A percentile compares a stretch with the other conserved stretches of the same genome.
Evolutionary conservation across 2,113 vertebrate species (phyloP).

Genomic region (Jaculus jaculus): DNA sequence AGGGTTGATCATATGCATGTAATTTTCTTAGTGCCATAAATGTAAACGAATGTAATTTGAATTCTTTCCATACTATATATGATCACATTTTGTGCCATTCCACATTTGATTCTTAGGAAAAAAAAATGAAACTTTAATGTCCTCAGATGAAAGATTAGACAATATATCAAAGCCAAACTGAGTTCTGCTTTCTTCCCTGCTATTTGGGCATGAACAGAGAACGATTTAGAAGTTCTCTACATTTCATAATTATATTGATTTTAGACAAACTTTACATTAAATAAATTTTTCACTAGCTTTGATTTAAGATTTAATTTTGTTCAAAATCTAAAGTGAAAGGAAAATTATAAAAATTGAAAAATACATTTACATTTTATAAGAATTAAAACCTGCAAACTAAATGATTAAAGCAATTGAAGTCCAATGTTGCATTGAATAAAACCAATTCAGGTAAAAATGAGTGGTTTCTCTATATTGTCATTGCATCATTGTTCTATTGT

Average conservation of each 20-base stretch:
- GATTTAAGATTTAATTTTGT: conserved; percentile 66
- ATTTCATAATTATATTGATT: conserved; percentile 75
- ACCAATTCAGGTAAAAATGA: not conserved
- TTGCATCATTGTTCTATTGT: not conserved
- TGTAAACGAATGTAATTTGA: not conserved
- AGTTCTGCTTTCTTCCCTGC: conserved; percentile 56
- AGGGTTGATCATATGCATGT: not conserved
- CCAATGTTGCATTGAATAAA: conserved; percentile 1
- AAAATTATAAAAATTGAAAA: conserved; percentile 51
- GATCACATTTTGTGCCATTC: conserved; percentile 6
- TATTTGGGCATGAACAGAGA: conserved; percentile 30
- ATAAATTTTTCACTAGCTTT: conserved; percentile 76
- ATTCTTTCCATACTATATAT: not conserved
- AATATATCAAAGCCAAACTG: conserved; percentile 55
- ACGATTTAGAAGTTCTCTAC: conserved; percentile 63
- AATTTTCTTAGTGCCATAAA: not conserved
- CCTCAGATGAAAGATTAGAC: conserved; percentile 42
- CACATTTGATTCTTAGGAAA: not conserved
- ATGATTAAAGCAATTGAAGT: not conserved
- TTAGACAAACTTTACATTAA: conserved; percentile 76
- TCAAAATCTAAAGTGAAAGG: conserved; percentile 67
- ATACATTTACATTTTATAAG: conserved; percentile 50
- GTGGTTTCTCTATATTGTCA: not conserved
- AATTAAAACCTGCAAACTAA: conserved; percentile 48
- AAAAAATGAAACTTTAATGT: conserved; percentile 47